Percentiles rank a stretch among this genome's conserved stretches.
Evolutionary conservation across 1,140 invertebrate genomes (phyloP).

Genomic region (Oryctes rhinoceros): DNA sequence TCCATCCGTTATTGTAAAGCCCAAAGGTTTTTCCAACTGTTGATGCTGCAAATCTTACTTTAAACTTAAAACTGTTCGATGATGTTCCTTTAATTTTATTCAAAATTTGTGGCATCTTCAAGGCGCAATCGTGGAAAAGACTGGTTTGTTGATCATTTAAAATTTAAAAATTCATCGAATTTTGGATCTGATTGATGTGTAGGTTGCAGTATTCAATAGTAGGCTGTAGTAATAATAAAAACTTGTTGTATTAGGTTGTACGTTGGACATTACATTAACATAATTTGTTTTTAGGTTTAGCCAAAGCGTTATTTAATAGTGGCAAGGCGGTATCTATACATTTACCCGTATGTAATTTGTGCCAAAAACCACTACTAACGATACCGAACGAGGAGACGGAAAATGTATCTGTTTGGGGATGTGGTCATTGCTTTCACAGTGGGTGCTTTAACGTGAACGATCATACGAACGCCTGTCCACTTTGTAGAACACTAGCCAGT

Average conservation of each 20-base stretch:
- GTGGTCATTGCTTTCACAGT: slow-evolving; percentile 57
- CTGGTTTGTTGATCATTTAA: too few relatives aligned
- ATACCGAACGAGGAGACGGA: slow-evolving; percentile 45
- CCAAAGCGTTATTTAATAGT: slow-evolving; percentile 51
- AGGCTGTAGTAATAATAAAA: too few relatives aligned
- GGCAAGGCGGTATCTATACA: slow-evolving; percentile 53
- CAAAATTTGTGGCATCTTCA: too few relatives aligned
- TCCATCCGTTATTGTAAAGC: too few relatives aligned
- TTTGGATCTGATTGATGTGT: background rate
- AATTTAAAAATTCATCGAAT: too few relatives aligned
- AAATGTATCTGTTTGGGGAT: slow-evolving; percentile 54
- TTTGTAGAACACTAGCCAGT: slow-evolving; percentile 51
- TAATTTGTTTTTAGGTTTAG: slow-evolving; percentile 54
- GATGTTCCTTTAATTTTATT: too few relatives aligned
- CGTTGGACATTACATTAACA: background rate
- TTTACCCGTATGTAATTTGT: slow-evolving; percentile 52
- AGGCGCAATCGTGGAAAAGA: too few relatives aligned
- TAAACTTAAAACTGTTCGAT: too few relatives aligned
- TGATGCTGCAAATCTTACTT: too few relatives aligned
- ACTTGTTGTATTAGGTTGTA: too few relatives aligned
- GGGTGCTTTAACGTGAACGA: slow-evolving; percentile 50
- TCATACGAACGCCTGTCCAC: slow-evolving; percentile 50
- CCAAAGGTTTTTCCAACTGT: too few relatives aligned
- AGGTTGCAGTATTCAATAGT: too few relatives aligned
- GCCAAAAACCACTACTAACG: slow-evolving; percentile 52